A percentile compares a stretch with the other conserved stretches of the same genome.
Evolutionary conservation across 2,888 invertebrate genomes (phyloP).

Genomic region (Apantesis nais): DNA sequence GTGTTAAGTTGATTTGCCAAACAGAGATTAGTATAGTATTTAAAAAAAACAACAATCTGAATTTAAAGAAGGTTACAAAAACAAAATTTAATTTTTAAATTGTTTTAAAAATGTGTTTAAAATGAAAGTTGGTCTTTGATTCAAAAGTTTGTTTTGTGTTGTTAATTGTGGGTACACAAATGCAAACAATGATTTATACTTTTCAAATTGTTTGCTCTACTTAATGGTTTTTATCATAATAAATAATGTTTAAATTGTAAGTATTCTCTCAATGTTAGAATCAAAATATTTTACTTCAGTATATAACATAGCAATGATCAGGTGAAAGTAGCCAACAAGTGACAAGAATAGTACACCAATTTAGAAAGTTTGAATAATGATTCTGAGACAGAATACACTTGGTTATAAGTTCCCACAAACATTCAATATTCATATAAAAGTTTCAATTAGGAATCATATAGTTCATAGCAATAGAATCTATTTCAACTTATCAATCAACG

Average conservation of each 20-base stretch:
- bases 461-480: conserved; percentile 9
- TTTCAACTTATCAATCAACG: conserved; percentile 18
- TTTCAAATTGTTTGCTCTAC: neutral
- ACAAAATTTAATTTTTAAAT: no score
- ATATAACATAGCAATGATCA: neutral
- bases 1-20: no score
- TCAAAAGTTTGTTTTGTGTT: neutral
- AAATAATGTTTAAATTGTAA: neutral
- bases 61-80: no score
- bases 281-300: neutral
- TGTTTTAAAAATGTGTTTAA: neutral
- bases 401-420: neutral
- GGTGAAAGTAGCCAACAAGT: conserved; percentile 5
- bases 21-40: no score
- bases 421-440: neutral
- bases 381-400: neutral
- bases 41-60: no score
- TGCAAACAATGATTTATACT: neutral
- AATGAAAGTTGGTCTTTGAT: neutral
- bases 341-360: neutral
- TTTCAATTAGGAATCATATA: conserved; percentile 18
- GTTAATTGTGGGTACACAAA: neutral
- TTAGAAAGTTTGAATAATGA: conserved; percentile 8
- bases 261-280: neutral
- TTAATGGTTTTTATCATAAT: neutral